These are phyloP conservation scores for Marmota monax DNA, from an alignment of 2,113 vertebrate species.

Conservation along the genomic window DNA sequence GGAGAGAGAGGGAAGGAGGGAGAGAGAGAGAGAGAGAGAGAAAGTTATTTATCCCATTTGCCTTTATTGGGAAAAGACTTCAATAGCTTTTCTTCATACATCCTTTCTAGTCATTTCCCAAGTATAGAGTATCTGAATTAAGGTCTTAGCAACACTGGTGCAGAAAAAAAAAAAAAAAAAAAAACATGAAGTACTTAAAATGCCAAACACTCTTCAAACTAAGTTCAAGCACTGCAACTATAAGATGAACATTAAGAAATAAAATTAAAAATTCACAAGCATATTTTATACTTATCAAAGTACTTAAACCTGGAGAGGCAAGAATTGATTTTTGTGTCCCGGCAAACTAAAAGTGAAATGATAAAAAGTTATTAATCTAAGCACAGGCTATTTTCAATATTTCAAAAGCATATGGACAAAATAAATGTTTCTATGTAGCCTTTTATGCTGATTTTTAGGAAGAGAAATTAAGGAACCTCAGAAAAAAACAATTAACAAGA, in stretches of 20 bases:
- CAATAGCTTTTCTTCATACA: neutral
- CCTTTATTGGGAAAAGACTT: neutral
- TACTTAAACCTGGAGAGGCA: neutral
- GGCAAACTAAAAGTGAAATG: neutral
- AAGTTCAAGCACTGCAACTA: neutral
- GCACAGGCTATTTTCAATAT: neutral
- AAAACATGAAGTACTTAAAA: neutral
- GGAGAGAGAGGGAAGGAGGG: too few species aligned
- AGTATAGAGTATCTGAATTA: neutral
- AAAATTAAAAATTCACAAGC: constrained; percentile 2
- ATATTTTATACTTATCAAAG: constrained; percentile 10
- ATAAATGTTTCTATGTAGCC: neutral
- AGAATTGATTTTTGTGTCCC: constrained; percentile 9
- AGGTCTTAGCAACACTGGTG: neutral
- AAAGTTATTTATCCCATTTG: neutral
- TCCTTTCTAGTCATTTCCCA: neutral
- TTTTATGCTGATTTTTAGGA: constrained; percentile 17
- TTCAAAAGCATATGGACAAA: neutral
- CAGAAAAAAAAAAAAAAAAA: constrained; percentile 21
- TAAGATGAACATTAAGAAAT: neutral
- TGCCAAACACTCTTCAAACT: neutral
- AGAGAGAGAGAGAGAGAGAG: accelerated
- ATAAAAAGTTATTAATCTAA: neutral
- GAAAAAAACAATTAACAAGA: constrained; percentile 37
- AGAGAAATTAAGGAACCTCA: neutral